Conservation (phyloP, 2,113 vertebrate genomes). For the Sinocyclocheilus anshuiensis region DNA sequence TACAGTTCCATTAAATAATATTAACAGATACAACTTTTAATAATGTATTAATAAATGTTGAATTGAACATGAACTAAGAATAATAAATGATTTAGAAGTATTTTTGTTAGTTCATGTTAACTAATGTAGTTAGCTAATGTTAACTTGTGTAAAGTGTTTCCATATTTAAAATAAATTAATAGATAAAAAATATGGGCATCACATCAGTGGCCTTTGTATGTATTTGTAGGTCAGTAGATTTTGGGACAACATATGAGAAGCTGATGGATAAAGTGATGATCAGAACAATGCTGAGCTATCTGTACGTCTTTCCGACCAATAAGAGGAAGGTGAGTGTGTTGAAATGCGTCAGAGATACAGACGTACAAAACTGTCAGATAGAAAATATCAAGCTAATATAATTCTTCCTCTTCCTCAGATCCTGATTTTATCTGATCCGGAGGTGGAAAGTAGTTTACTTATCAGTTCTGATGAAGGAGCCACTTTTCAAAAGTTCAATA, state of each 20-base stretch:
- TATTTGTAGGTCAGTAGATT: slow-evolving; percentile 86
- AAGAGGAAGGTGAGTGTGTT: slow-evolving; percentile 86
- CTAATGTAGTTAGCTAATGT: too few species aligned
- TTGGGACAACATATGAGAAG: slow-evolving; percentile 92
- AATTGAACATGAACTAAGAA: too few species aligned
- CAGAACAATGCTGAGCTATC: slow-evolving; percentile 92
- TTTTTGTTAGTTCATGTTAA: too few species aligned
- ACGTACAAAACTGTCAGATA: neutral
- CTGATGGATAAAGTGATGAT: slow-evolving; percentile 92
- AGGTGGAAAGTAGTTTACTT: slow-evolving; percentile 90
- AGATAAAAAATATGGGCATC: neutral
- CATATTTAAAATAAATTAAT: neutral
- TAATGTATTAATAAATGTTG: too few species aligned
- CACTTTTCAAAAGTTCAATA: slow-evolving; percentile 90
- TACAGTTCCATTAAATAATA: too few species aligned
- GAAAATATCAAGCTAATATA: slow-evolving; percentile 16
- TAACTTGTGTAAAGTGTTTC: too few species aligned
- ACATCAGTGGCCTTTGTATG: neutral
- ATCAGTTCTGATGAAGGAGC: slow-evolving; percentile 97
- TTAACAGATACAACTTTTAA: too few species aligned
- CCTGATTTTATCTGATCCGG: slow-evolving; percentile 95
- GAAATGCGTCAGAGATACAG: neutral
- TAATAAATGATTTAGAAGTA: too few species aligned
- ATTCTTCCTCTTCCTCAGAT: slow-evolving; percentile 75
- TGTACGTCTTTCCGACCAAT: slow-evolving; percentile 96